Conservation (phyloP, 2,888 invertebrate genomes). For the Anarsia innoxiella region DNA sequence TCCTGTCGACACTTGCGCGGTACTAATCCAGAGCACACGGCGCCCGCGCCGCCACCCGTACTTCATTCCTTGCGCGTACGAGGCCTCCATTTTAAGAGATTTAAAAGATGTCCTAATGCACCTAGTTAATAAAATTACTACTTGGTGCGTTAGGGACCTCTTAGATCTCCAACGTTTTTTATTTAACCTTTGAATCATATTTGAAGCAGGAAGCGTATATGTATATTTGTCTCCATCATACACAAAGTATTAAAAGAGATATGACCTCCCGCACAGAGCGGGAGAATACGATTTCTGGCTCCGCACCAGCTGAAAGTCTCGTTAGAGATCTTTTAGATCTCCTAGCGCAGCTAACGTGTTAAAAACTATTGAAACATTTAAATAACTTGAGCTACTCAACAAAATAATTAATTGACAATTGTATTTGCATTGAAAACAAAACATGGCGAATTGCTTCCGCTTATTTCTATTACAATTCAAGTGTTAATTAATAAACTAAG, state of each 20-base stretch:
- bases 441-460: too few relatives aligned
- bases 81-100: not conserved
- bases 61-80: not conserved
- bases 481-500: too few relatives aligned
- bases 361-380: too few relatives aligned
- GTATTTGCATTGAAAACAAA: too few relatives aligned
- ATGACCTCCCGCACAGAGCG: not conserved
- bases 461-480: too few relatives aligned
- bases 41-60: not conserved
- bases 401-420: too few relatives aligned
- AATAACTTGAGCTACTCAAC: too few relatives aligned
- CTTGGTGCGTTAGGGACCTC: not conserved
- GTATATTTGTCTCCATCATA: not conserved
- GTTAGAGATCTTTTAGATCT: not conserved
- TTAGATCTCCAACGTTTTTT: not conserved
- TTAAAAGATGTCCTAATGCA: not conserved
- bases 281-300: not conserved
- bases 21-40: not conserved
- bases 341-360: not conserved
- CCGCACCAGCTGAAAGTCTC: slow-evolving; percentile 1
- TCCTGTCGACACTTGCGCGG: not conserved
- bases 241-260: not conserved
- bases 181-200: not conserved
- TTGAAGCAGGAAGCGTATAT: not conserved
- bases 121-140: not conserved